These are phyloP conservation scores for Autographa gamma DNA, from an alignment of 2,888 invertebrate species.

Conservation along the genomic window DNA sequence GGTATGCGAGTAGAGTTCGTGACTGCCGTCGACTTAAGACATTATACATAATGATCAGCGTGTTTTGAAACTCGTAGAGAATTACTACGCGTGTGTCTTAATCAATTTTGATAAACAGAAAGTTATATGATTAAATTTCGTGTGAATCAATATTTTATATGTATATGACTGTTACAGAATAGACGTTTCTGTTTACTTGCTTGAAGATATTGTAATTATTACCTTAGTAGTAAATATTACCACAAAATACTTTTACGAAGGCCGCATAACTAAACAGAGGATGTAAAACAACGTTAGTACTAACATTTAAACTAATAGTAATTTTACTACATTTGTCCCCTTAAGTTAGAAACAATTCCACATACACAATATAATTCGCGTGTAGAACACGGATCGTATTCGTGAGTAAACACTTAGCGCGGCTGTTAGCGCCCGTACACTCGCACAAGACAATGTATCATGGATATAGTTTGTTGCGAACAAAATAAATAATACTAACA, in stretches of 20 bases:
- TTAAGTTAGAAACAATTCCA: constrained; percentile 18
- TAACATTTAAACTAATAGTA: not conserved
- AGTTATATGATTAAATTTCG: not conserved
- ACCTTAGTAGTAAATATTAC: too few relatives aligned
- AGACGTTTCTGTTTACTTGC: too few relatives aligned
- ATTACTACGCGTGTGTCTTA: constrained; percentile 12
- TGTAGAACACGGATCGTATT: constrained; percentile 22
- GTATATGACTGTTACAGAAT: too few relatives aligned
- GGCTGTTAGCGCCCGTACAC: too few relatives aligned
- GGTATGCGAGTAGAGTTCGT: constrained; percentile 34
- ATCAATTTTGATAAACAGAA: not conserved
- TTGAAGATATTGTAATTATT: too few relatives aligned
- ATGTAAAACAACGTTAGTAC: not conserved
- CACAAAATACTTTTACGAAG: too few relatives aligned
- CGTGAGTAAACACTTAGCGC: constrained; percentile 41
- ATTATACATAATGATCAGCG: constrained; percentile 20
- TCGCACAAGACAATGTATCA: not conserved
- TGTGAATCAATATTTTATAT: too few relatives aligned
- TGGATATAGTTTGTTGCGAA: not conserved
- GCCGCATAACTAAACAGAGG: too few relatives aligned
- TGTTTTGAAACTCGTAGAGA: constrained; percentile 9
- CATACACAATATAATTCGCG: constrained; percentile 28
- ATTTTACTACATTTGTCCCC: not conserved
- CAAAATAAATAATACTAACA: too few relatives aligned
- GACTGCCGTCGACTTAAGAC: constrained; percentile 7